phyloP scores from a whole-genome alignment of 1,140 invertebrate genomes.

The Apolygus lucorum region DNA sequence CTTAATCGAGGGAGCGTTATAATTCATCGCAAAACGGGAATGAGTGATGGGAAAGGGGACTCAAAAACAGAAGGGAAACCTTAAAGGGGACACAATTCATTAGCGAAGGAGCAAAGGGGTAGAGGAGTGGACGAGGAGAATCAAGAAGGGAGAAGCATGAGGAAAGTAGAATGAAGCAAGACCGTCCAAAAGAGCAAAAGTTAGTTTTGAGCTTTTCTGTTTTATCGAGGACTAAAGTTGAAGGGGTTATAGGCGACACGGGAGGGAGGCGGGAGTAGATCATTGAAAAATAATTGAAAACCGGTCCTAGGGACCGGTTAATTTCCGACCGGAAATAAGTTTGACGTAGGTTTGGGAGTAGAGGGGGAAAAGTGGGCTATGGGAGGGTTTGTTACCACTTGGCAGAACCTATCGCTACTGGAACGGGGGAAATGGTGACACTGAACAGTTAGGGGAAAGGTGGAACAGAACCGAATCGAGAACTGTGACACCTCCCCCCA shows the following conservation, averaged over 20 bases:
- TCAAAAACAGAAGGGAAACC: too few relatives aligned
- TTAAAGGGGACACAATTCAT: too few relatives aligned
- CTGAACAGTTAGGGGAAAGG: not conserved
- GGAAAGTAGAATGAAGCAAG: too few relatives aligned
- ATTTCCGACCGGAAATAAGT: conserved; percentile 22
- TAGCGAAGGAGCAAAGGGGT: too few relatives aligned
- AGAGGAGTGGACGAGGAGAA: too few relatives aligned
- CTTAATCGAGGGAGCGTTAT: not conserved
- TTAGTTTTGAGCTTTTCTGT: conserved; percentile 14
- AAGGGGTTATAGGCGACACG: not conserved
- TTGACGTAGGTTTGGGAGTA: conserved; percentile 17
- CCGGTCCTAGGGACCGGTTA: conserved; percentile 13
- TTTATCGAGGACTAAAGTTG: conserved; percentile 5
- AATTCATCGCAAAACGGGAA: not conserved
- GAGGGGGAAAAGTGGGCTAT: not conserved
- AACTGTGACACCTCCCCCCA: not conserved
- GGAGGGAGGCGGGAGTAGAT: not conserved
- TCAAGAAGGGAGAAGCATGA: too few relatives aligned
- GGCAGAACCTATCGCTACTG: not conserved
- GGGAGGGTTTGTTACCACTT: not conserved
- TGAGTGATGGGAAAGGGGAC: too few relatives aligned
- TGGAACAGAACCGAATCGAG: not conserved
- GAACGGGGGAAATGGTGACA: not conserved
- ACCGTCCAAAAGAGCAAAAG: not conserved
- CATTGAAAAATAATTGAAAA: conserved; percentile 24